Percentiles rank a stretch among this genome's conserved stretches.
phyloP scores from a whole-genome alignment of 1,140 invertebrate genomes.

The Apis cerana region DNA sequence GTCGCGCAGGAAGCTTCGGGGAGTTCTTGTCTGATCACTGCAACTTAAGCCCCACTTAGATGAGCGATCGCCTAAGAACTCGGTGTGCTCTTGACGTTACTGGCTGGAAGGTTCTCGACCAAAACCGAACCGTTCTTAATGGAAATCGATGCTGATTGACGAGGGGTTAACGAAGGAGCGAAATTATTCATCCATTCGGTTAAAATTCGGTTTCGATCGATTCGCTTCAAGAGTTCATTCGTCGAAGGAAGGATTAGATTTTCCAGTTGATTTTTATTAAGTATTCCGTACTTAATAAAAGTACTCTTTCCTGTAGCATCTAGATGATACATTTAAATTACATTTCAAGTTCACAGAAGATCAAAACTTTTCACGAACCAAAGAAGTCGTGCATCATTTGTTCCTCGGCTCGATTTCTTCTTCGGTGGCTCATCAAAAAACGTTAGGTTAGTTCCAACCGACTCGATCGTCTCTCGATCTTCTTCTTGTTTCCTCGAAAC shows the following conservation, averaged over 20 bases:
- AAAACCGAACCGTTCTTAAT: background rate
- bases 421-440: background rate
- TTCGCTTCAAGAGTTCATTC: too few relatives aligned
- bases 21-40: slow-evolving; percentile 27
- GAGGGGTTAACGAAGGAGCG: background rate
- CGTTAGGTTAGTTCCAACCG: too few relatives aligned
- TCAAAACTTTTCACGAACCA: too few relatives aligned
- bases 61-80: slow-evolving; percentile 14
- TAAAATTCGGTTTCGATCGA: too few relatives aligned
- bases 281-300: too few relatives aligned
- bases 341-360: too few relatives aligned
- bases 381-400: background rate
- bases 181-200: background rate
- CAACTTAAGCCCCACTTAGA: slow-evolving; percentile 16
- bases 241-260: too few relatives aligned
- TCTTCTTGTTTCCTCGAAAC: background rate
- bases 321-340: too few relatives aligned
- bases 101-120: background rate
- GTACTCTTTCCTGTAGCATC: too few relatives aligned
- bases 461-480: background rate
- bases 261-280: too few relatives aligned
- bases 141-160: background rate
- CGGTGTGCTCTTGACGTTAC: background rate
- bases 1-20: background rate
- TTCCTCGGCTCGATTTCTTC: background rate